Evolutionary conservation across 2,888 invertebrate species (phyloP), one percentile per base, ranked within the genome.

Genomic region (Meta bourneti): DNA sequence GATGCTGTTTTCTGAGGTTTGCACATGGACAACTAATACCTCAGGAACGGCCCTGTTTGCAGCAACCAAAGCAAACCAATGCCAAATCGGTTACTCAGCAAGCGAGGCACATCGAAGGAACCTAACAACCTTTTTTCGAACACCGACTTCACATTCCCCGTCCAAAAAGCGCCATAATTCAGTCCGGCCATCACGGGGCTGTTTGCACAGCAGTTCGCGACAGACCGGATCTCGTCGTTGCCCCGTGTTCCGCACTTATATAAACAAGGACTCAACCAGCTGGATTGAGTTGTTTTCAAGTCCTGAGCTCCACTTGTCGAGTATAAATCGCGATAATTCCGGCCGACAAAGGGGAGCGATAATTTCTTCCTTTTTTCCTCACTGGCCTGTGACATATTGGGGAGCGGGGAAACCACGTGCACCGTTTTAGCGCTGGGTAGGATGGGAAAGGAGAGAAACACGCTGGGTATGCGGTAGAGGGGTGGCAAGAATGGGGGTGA

Each of bases 271-370:
- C 80, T 81, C 70, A 69, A 70, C 90, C 77, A 86, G 90, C 90
- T 84, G 91, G 91, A 91, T 91, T 91, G 91, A 91, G 91, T 87
- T 91, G 91, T 91, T 91, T 91, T 91, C 78, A 48, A 49, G 54
- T 34, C 61, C 78, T 72, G 87, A 87, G 61, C 87, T 91, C 91
- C 91, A 91, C 91, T 91, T 91, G 91, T 87, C 91, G 91, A 61
- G 83, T 61, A 87, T 91, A 91, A 91, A 91, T 91, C 91, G 87
- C 87, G 54, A 83, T 87, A 91, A 87, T 91, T 87, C 71, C 48
- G 71, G 82, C 91, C 82, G 83, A 82, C 82, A 91, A 91, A 74
- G 49, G 72, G 86, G 34, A n/a, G 54, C 82, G 77, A 78, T 79
- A 82, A 87, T 82, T 86, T 52, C 84, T 48, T 61, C 48, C 52